phyloP scores from a whole-genome alignment of 2,888 invertebrate genomes.

The Myopa tessellatipennis region DNA sequence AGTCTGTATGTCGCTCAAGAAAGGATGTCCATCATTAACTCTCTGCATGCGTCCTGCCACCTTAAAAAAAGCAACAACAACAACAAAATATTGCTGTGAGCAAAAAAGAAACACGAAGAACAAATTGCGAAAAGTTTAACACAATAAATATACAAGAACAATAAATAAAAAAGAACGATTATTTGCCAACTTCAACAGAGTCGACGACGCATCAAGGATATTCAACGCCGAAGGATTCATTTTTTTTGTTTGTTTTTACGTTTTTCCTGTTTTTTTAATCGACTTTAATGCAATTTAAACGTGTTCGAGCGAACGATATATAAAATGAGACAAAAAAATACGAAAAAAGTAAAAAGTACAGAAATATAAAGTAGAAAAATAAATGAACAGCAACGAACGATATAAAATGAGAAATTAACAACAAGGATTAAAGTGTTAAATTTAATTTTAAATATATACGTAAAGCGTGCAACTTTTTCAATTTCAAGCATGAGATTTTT shows the following conservation, averaged over 20 bases:
- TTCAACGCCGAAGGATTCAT: not conserved
- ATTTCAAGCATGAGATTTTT: not conserved
- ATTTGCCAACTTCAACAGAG: not conserved
- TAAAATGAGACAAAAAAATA: not conserved
- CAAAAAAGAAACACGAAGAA: not conserved
- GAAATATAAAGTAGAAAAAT: not conserved
- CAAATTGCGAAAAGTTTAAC: not conserved
- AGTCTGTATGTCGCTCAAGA: not conserved
- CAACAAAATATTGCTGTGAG: not conserved
- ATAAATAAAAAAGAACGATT: not conserved
- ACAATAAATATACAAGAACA: not conserved
- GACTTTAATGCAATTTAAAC: not conserved
- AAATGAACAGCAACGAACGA: not conserved
- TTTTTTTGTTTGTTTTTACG: not conserved
- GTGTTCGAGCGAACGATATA: not conserved
- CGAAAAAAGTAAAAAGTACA: not conserved
- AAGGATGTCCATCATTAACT: constrained; percentile 29
- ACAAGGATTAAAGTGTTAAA: not conserved
- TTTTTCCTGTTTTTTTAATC: not conserved
- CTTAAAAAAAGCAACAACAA: not conserved
- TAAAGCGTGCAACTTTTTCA: not conserved
- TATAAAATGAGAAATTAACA: too few relatives aligned
- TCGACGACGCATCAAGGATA: not conserved
- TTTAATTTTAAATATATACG: not conserved
- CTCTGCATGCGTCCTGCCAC: not conserved